These are phyloP conservation scores for Drosophila ohnishii DNA, from an alignment of 1,140 invertebrate species.

Conservation along the genomic window DNA sequence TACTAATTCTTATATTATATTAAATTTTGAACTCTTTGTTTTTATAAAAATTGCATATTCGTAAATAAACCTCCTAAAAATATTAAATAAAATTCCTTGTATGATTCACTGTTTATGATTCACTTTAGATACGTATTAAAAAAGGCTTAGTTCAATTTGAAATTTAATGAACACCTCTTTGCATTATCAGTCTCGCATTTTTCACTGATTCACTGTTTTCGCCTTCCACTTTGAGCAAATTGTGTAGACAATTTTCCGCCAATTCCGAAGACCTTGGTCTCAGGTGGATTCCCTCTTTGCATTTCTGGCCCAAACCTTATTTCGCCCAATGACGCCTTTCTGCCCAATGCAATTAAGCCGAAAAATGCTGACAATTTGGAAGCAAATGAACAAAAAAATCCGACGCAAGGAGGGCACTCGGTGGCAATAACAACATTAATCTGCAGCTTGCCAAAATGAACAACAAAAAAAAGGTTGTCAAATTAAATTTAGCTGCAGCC, in stretches of 20 bases:
- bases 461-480: slow-evolving; percentile 44
- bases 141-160: background rate
- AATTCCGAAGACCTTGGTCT: slow-evolving; percentile 18
- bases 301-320: slow-evolving; percentile 9
- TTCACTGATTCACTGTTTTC: slow-evolving; percentile 2
- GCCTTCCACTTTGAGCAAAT: background rate
- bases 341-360: slow-evolving; percentile 60
- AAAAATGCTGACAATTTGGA: slow-evolving; percentile 66
- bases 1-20: slow-evolving; percentile 1
- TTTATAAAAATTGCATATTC: background rate
- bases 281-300: slow-evolving; percentile 16
- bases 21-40: background rate
- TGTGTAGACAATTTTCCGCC: slow-evolving; percentile 10
- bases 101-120: slow-evolving; percentile 8
- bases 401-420: slow-evolving; percentile 25
- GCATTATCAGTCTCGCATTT: slow-evolving; percentile 1
- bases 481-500: slow-evolving; percentile 72
- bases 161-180: background rate
- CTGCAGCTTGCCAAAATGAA: slow-evolving; percentile 52
- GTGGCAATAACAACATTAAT: slow-evolving; percentile 54
- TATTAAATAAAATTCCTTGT: background rate
- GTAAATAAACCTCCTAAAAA: background rate
- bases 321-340: slow-evolving; percentile 37
- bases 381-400: slow-evolving; percentile 18
- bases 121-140: background rate